Conservation (phyloP, 2,113 vertebrate genomes). For the Cottus gobio region DNA sequence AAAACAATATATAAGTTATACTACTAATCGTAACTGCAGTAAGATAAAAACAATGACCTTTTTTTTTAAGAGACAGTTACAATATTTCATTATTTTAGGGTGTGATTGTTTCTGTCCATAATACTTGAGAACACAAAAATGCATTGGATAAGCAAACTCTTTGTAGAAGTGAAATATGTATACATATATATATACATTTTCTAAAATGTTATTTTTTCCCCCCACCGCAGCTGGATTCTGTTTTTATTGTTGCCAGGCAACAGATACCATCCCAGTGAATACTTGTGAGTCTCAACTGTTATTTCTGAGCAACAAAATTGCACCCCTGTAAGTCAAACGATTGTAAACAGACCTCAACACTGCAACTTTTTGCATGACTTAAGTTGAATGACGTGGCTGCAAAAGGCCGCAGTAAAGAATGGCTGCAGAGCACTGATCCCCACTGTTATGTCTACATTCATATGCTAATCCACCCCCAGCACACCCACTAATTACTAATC, state of each 20-base stretch:
- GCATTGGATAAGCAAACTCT: not conserved
- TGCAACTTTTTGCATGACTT: slow-evolving; percentile 44
- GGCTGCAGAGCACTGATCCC: slow-evolving; percentile 44
- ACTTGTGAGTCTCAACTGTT: slow-evolving; percentile 12
- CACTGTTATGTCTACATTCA: slow-evolving; percentile 61
- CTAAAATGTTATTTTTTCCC: not conserved
- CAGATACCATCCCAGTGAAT: slow-evolving; percentile 32
- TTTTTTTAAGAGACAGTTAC: not conserved
- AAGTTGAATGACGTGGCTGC: slow-evolving; percentile 41
- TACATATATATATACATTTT: not conserved
- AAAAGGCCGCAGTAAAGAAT: slow-evolving; percentile 36
- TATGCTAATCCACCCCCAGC: slow-evolving; percentile 66
- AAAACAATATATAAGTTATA: not conserved
- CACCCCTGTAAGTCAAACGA: slow-evolving; percentile 32
- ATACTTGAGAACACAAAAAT: not conserved
- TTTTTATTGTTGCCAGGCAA: slow-evolving; percentile 57
- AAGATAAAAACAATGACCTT: not conserved
- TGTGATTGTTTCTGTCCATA: not conserved
- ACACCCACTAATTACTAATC: slow-evolving; percentile 60
- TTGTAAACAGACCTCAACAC: not conserved
- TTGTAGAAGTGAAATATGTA: not conserved
- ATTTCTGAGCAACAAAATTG: slow-evolving; percentile 56
- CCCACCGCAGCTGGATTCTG: not conserved
- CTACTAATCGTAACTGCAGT: not conserved
- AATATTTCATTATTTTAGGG: not conserved